Percentiles rank a stretch among this genome's conserved stretches.
These are phyloP conservation scores for Sus cebifrons DNA, from an alignment of 2,797 vertebrate species.

Conservation along the genomic window DNA sequence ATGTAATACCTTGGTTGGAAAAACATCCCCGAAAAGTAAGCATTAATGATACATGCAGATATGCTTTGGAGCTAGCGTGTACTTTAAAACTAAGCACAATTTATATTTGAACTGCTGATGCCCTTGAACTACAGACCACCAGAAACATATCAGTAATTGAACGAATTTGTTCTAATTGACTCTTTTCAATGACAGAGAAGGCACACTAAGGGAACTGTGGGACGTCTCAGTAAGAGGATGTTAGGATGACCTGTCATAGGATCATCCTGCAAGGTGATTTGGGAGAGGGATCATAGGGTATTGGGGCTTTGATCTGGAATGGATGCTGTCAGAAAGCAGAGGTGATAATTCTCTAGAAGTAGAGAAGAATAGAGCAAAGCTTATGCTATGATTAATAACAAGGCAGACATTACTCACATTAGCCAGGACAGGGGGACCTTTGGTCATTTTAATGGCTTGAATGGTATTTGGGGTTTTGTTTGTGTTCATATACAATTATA, in stretches of 20 bases:
- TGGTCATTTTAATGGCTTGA: background rate
- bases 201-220: background rate
- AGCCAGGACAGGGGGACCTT: background rate
- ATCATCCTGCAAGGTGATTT: background rate
- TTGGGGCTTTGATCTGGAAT: background rate
- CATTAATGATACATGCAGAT: background rate
- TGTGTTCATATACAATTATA: background rate
- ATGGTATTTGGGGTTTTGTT: background rate
- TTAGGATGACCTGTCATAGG: background rate
- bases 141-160: background rate
- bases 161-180: background rate
- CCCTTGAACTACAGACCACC: background rate
- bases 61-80: background rate
- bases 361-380: background rate
- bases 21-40: background rate
- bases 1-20: background rate
- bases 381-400: background rate
- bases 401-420: background rate
- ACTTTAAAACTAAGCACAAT: slow-evolving; percentile 8
- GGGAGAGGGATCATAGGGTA: rapidly evolving
- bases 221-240: background rate
- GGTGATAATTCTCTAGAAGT: background rate
- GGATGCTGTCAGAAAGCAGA: background rate
- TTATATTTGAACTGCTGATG: background rate
- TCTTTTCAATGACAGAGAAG: background rate